Base-by-base conservation (phyloP, 2,888 invertebrate species). In the Heliconius aoede region DNA sequence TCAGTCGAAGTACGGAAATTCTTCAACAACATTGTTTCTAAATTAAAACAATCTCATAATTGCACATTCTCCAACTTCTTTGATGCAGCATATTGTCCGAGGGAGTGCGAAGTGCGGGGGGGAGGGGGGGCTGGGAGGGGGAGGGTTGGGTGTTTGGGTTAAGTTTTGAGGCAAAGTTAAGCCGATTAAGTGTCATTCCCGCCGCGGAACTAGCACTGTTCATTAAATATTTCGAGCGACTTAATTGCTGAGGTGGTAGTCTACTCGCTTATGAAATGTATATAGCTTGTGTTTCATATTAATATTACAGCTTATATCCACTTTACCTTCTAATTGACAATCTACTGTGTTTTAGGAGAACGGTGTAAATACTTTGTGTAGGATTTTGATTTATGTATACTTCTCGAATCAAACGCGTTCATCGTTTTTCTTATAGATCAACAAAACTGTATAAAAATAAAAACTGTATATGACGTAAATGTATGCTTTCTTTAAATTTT, bases 31-130 rank as follows among this genome's bases (percentile, higher is more conserved):
- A 93, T 93, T 94, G 94, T 94, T 94, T 91, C 91, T 89, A 93
- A 94, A 94, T 94, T 94, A 93, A 94, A 94, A 94, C 94, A 93
- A 94, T 93, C 93, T 94, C 91, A 93, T 94, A 93, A 94, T 94
- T 93, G 93, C 93, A 93, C 92, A 94, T 94, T 94, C 94, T 89
- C 88, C 79, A 90, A 92, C 90, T 92, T 92, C 91, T 93, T 93
- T 93, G 93, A 92, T 92, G 93, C 93, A 92, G 90, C 90, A 86
- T 89, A 88, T 88, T 88, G 89, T 88, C 86, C 84, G 85, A 82
- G 83, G 80, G 81, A 80, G 83, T 28, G 72, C 65, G 64, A 80
- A 81, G 81, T 58, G n/a, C n/a, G 78, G 79, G 80, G 78, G 46
- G 78, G 79, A 80, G 78, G 81, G 78, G 81, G 78, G 65, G 77